These are phyloP conservation scores for Silurus asotus DNA, from an alignment of 2,113 vertebrate genomes.

Conservation along the genomic window DNA sequence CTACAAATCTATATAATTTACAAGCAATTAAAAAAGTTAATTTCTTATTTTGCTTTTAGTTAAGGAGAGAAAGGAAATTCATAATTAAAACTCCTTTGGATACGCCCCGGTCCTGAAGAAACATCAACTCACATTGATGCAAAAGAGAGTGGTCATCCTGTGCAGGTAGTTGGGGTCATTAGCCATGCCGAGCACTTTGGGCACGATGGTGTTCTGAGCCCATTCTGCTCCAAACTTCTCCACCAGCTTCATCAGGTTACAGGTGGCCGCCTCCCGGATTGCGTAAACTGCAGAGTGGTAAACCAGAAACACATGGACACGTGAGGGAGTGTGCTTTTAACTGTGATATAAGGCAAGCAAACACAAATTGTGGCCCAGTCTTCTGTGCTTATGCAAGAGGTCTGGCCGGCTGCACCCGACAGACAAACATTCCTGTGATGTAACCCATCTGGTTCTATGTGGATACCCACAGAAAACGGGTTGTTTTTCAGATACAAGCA, in stretches of 20 bases:
- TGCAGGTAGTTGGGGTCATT: conserved; percentile 89
- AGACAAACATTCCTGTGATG: conserved; percentile 72
- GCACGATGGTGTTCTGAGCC: conserved; percentile 89
- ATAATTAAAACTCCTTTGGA: not conserved
- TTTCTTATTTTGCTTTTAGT: no score
- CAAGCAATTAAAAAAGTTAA: no score
- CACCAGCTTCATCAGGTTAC: conserved; percentile 87
- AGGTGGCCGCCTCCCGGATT: conserved; percentile 86
- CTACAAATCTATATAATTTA: not conserved
- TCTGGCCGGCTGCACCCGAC: conserved; percentile 43
- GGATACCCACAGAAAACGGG: not conserved
- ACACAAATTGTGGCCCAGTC: not conserved
- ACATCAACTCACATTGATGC: conserved; percentile 82
- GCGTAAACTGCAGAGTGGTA: conserved; percentile 75
- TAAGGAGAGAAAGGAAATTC: not conserved
- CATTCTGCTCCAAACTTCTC: conserved; percentile 89
- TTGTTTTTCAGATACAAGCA: not conserved
- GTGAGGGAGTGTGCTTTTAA: not conserved
- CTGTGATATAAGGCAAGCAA: not conserved
- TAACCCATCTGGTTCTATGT: conserved; percentile 63
- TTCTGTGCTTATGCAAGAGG: conserved; percentile 62
- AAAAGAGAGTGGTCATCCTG: conserved; percentile 92
- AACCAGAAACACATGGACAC: not conserved
- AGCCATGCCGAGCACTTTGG: conserved; percentile 88
- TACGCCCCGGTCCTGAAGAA: not conserved